A percentile compares a stretch with the other conserved stretches of the same genome.
Evolutionary conservation across 2,888 invertebrate species (phyloP).

Genomic region (Ophion ellenae): DNA sequence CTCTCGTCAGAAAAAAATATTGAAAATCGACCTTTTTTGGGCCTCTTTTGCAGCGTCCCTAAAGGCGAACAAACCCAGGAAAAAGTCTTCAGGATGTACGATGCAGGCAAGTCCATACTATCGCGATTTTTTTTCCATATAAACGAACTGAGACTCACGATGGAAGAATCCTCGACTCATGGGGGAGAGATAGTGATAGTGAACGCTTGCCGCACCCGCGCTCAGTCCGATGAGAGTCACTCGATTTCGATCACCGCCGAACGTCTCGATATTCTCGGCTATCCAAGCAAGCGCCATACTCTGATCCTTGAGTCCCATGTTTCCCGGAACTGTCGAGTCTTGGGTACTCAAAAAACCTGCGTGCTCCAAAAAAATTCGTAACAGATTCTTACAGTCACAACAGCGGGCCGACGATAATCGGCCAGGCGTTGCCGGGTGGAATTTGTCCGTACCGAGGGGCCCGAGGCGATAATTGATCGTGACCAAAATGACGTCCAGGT

Average conservation of each 20-base stretch:
- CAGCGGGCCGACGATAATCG: neutral
- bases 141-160: slow-evolving; percentile 79
- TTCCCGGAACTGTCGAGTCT: slow-evolving; percentile 87
- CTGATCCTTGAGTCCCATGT: slow-evolving; percentile 90
- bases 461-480: slow-evolving; percentile 89
- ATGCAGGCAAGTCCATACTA: too few relatives aligned
- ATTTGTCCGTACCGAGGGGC: slow-evolving; percentile 85
- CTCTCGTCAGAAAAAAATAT: too few relatives aligned
- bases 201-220: slow-evolving; percentile 89
- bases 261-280: slow-evolving; percentile 87
- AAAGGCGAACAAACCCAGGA: too few relatives aligned
- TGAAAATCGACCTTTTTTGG: too few relatives aligned
- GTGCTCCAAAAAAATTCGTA: too few relatives aligned
- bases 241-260: slow-evolving; percentile 89
- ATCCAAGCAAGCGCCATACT: slow-evolving; percentile 88
- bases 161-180: slow-evolving; percentile 85
- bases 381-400: too few relatives aligned
- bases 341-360: slow-evolving; percentile 89
- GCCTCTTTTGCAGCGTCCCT: too few relatives aligned
- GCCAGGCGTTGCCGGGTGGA: neutral
- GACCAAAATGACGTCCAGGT: slow-evolving; percentile 87
- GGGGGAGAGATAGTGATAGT: slow-evolving; percentile 88
- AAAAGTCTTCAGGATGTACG: too few relatives aligned
- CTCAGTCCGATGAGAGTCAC: slow-evolving; percentile 89
- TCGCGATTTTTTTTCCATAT: too few relatives aligned